Base-by-base conservation (phyloP, 2,888 invertebrate species). In the Oxyteleia sp. region DNA sequence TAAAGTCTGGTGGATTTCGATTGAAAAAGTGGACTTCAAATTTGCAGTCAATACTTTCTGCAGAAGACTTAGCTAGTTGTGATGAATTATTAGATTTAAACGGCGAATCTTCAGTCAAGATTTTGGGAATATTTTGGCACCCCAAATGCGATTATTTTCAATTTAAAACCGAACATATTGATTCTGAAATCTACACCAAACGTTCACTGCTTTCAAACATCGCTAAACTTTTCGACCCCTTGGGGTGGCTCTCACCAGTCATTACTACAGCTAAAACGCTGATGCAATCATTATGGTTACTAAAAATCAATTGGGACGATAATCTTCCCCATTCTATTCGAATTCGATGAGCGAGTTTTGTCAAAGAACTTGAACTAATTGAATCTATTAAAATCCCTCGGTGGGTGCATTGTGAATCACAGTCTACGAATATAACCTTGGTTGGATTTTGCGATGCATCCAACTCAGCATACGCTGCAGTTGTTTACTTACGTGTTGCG, bases 401-500 rank as follows among this genome's bases (percentile, higher is more conserved):
- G 0, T 63, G 61, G 61, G 0, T 43, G 3, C 20, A 59, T 0
- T 26, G 8, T n/a, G 43, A 23, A 13, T n/a, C 41, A 0, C 23
- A 43, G 0, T 5, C 26, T 0, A 5, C 1, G 1, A 3, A 5
- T n/a, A 8, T 26, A 0, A 5, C 29, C 0, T 16, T 61, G 13
- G 13, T 61, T 8, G 63, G 63, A 4, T 63, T 63, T 15, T 47
- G 51, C 41, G 53, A 68, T 8, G 53, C 68, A 1, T 63, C 47
- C 4, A 8, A 8, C 0, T 1, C 20, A 0, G 68, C 51, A 0
- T 68, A 64, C 16, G 41, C 23, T 0, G 64, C 64, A 1, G 64
- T 64, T 4, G 49, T 49, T 13, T 64, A 64, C 8, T 4, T 68
- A 2, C 51, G 68, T 0, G 0, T 35, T 1, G 41, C 13, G 3